phyloP scores from a whole-genome alignment of 1,140 invertebrate species.

The Orius insidiosus region DNA sequence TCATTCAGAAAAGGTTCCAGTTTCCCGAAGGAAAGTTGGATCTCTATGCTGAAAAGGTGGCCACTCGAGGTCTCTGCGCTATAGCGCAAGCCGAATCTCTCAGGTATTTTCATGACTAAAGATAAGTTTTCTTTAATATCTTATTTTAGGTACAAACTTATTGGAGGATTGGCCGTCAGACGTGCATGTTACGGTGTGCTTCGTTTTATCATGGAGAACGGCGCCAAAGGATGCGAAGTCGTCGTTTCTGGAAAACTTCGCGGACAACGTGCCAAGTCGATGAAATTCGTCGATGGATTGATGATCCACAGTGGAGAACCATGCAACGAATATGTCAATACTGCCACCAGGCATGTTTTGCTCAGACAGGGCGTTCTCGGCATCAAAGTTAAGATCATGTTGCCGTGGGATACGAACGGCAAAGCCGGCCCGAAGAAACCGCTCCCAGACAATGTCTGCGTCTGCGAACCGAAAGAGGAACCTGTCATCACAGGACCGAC shows the following conservation, averaged over 20 bases:
- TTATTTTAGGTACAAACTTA: conserved; percentile 71
- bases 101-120: too few relatives aligned
- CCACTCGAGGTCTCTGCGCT: conserved; percentile 92
- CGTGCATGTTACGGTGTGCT: conserved; percentile 98
- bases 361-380: conserved; percentile 79
- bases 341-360: conserved; percentile 91
- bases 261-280: conserved; percentile 98
- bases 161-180: conserved; percentile 80
- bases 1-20: conserved; percentile 95
- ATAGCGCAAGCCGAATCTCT: conserved; percentile 98
- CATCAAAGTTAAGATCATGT: conserved; percentile 99
- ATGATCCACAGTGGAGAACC: conserved; percentile 99
- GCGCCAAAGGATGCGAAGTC: conserved; percentile 91
- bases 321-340: conserved; percentile 94
- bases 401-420: conserved; percentile 91
- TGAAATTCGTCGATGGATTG: conserved; percentile 99
- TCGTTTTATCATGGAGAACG: conserved; percentile 98
- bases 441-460: conserved; percentile 89
- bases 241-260: conserved; percentile 96
- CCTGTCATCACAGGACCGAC: too few relatives aligned
- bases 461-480: conserved; percentile 86
- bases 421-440: conserved; percentile 95
- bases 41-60: conserved; percentile 97
- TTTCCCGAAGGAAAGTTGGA: conserved; percentile 85
- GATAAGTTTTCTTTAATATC: too few relatives aligned